These are phyloP conservation scores for Drosophila leontia DNA, from an alignment of 1,140 invertebrate genomes.

Conservation along the genomic window DNA sequence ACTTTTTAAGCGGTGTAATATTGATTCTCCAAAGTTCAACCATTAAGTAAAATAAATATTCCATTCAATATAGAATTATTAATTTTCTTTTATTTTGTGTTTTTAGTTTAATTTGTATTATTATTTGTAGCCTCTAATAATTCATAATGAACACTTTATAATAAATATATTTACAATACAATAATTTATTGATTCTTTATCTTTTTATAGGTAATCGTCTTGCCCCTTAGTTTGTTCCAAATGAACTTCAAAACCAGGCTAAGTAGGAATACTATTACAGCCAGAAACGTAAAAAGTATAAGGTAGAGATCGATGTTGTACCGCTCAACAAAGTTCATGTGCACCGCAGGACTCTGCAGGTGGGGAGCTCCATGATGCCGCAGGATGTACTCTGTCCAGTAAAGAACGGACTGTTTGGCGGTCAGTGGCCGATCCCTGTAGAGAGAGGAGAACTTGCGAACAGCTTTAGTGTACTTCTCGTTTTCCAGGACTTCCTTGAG, in stretches of 20 bases:
- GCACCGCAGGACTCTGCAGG: conserved; percentile 71
- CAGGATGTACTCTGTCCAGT: conserved; percentile 85
- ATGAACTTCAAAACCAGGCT: conserved; percentile 15
- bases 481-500: conserved; percentile 66
- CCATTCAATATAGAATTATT: not conserved
- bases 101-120: not conserved
- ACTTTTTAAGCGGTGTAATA: not conserved
- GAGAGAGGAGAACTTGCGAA: conserved; percentile 55
- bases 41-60: not conserved
- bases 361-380: conserved; percentile 85
- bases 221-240: conserved; percentile 8
- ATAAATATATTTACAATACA: not conserved
- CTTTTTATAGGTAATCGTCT: not conserved
- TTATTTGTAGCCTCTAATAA: not conserved
- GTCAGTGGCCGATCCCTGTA: conserved; percentile 78
- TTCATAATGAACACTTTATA: not conserved
- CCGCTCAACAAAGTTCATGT: conserved; percentile 60
- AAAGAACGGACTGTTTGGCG: conserved; percentile 84
- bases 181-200: conserved; percentile 19
- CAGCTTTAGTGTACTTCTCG: conserved; percentile 46
- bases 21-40: not conserved
- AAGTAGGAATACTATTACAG: conserved; percentile 1
- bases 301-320: conserved; percentile 72
- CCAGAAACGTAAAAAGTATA: conserved; percentile 30
- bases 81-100: not conserved